These are phyloP conservation scores for Corythaixoides concolor DNA, from an alignment of 2,113 vertebrate genomes.

Conservation along the genomic window DNA sequence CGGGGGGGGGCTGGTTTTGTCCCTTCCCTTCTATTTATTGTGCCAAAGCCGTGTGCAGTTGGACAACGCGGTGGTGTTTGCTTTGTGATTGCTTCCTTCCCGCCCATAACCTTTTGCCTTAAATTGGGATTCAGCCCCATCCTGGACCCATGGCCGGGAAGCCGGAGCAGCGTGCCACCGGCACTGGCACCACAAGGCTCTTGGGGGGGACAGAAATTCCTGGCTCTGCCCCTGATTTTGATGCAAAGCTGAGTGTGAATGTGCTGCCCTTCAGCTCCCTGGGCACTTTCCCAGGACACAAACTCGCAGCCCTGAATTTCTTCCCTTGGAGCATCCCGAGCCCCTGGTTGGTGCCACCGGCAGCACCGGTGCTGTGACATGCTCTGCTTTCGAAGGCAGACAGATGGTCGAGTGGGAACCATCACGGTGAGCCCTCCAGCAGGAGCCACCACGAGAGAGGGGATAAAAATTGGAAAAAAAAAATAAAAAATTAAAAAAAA, in stretches of 20 bases:
- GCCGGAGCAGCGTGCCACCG: not conserved
- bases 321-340: not conserved
- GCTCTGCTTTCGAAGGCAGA: not conserved
- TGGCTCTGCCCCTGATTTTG: not conserved
- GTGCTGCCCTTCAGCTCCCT: not conserved
- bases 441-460: not conserved
- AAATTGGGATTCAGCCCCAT: not conserved
- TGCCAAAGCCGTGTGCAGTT: not conserved
- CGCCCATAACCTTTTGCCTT: constrained; percentile 28
- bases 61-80: not conserved
- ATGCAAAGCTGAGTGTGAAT: not conserved
- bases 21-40: constrained; percentile 18
- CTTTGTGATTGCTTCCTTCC: constrained; percentile 32
- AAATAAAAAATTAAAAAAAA: not conserved
- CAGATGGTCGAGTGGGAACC: not conserved
- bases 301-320: not conserved
- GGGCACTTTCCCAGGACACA: not conserved
- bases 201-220: not conserved
- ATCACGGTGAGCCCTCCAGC: not conserved
- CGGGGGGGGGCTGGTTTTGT: constrained; percentile 8
- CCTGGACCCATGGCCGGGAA: not conserved
- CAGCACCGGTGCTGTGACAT: rapidly evolving
- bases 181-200: not conserved
- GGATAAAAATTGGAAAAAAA: too few species aligned
- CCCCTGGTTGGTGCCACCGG: not conserved